Conservation (phyloP, 1,140 invertebrate genomes). For the Drosophila tristis region DNA sequence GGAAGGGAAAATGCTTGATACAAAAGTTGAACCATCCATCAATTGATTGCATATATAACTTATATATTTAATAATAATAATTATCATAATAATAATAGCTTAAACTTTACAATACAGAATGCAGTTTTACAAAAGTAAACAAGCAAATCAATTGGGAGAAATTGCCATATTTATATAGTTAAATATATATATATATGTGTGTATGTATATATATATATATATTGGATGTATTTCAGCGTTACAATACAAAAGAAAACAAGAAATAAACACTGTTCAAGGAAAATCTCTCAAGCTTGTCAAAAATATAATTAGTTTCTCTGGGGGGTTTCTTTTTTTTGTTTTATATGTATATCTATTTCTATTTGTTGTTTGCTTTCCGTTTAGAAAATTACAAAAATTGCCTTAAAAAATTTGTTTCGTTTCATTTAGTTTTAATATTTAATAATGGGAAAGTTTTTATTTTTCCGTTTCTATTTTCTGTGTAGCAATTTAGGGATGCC, state of each 20-base stretch:
- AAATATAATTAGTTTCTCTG: constrained; percentile 4
- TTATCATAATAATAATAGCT: constrained; percentile 74
- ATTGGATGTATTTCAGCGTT: constrained; percentile 51
- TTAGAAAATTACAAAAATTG: constrained; percentile 59
- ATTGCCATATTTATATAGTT: constrained; percentile 17
- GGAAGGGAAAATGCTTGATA: constrained; percentile 39
- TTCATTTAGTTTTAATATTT: constrained; percentile 34
- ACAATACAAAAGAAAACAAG: constrained; percentile 2
- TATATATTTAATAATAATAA: constrained; percentile 78
- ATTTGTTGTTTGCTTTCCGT: constrained; percentile 29
- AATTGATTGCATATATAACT: constrained; percentile 69
- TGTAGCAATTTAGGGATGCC: constrained; percentile 32
- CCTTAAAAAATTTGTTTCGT: constrained; percentile 47
- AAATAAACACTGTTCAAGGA: constrained; percentile 34
- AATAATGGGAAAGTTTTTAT: constrained; percentile 43
- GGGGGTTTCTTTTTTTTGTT: constrained; percentile 17
- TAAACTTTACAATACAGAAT: constrained; percentile 76
- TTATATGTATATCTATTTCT: constrained; percentile 29
- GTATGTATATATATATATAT: constrained; percentile 30
- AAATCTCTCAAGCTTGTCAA: constrained; percentile 21
- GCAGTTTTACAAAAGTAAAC: constrained; percentile 53
- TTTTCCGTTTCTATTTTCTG: constrained; percentile 17
- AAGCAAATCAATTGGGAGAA: constrained; percentile 45
- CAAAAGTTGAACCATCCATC: constrained; percentile 50
- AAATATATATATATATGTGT: constrained; percentile 11